Conservation (phyloP, 1,140 invertebrate species). For the Lordiphosa mommai region DNA sequence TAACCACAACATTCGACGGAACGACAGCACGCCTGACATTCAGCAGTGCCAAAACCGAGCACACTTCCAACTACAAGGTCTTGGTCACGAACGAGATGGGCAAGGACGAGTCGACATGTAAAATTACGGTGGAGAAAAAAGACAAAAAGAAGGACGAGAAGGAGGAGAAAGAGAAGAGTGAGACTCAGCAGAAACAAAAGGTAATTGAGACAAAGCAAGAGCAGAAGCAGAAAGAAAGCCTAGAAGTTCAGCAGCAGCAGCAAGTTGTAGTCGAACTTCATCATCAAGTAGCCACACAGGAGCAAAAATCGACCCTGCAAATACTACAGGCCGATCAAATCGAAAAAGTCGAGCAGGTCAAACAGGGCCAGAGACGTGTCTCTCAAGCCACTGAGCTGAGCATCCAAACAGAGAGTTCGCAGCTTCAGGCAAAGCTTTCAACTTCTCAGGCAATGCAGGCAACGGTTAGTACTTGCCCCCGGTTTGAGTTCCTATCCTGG, state of each 20-base stretch:
- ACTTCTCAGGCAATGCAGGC: background rate
- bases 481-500: background rate
- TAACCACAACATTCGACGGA: constrained; percentile 89
- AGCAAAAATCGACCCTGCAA: background rate
- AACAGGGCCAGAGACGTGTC: background rate
- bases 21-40: constrained; percentile 88
- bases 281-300: background rate
- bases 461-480: constrained; percentile 14
- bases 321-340: background rate
- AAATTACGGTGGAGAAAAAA: constrained; percentile 83
- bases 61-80: constrained; percentile 88
- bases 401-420: constrained; percentile 2
- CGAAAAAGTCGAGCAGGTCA: constrained; percentile 3
- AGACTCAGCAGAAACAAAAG: constrained; percentile 61
- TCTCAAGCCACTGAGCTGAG: constrained; percentile 4
- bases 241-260: background rate
- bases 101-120: constrained; percentile 89
- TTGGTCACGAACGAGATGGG: constrained; percentile 91
- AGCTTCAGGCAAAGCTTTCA: background rate
- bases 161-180: constrained; percentile 73
- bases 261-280: background rate
- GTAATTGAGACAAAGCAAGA: constrained; percentile 37
- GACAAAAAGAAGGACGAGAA: constrained; percentile 67
- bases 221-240: background rate
- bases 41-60: constrained; percentile 85